phyloP scores from a whole-genome alignment of 2,888 invertebrate species.

The Entomobrya proxima region DNA sequence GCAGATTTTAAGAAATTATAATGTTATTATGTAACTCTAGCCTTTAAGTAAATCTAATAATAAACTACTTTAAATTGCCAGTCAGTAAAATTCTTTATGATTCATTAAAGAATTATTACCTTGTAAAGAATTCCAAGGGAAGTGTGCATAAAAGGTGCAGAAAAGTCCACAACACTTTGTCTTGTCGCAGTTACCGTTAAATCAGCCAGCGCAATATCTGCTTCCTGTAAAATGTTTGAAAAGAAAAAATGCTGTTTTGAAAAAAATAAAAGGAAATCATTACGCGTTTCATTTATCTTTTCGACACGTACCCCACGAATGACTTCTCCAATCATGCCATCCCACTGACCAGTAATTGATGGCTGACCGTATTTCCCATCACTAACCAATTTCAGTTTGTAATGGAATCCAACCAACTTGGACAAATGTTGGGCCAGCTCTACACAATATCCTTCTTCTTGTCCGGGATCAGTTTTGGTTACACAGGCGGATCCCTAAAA shows the following conservation, averaged over 20 bases:
- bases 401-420: slow-evolving; percentile 71
- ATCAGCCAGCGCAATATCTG: slow-evolving; percentile 73
- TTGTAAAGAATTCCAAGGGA: slow-evolving; percentile 74
- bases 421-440: slow-evolving; percentile 71
- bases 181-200: slow-evolving; percentile 73
- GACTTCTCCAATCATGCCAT: slow-evolving; percentile 74
- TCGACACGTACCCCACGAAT: slow-evolving; percentile 67
- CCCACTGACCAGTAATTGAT: slow-evolving; percentile 70
- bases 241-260: background rate
- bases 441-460: slow-evolving; percentile 72
- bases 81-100: background rate
- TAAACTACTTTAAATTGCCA: background rate
- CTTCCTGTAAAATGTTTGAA: slow-evolving; percentile 64
- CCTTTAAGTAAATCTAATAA: background rate
- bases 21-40: background rate
- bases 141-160: slow-evolving; percentile 74
- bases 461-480: slow-evolving; percentile 61
- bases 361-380: slow-evolving; percentile 73
- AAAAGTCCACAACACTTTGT: slow-evolving; percentile 72
- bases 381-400: slow-evolving; percentile 68
- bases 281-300: background rate
- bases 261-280: background rate
- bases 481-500: slow-evolving; percentile 66
- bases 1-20: background rate
- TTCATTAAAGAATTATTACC: slow-evolving; percentile 56